phyloP scores from a whole-genome alignment of 2,797 vertebrate species.

The Sciurus carolinensis region DNA sequence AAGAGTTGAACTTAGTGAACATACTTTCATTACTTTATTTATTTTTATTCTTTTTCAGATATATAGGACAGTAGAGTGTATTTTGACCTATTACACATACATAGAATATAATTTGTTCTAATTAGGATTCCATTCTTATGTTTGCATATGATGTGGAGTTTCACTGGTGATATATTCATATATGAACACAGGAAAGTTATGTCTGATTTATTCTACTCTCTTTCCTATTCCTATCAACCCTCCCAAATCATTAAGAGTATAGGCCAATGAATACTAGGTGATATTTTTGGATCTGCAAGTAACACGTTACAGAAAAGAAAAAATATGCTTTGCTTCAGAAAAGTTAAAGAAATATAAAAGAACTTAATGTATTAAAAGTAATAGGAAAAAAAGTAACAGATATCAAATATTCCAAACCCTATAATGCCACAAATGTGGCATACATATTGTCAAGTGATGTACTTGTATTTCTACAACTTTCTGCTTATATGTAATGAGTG shows the following conservation, averaged over 20 bases:
- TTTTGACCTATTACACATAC: too few relatives aligned
- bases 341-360: slow-evolving; percentile 68
- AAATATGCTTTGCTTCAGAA: slow-evolving; percentile 60
- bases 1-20: neutral
- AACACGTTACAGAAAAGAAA: slow-evolving; percentile 70
- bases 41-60: too few relatives aligned
- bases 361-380: slow-evolving; percentile 71
- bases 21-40: neutral
- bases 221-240: too few relatives aligned
- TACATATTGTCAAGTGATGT: slow-evolving; percentile 71
- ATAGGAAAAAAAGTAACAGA: neutral
- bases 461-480: neutral
- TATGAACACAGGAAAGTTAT: too few relatives aligned
- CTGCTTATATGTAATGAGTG: neutral
- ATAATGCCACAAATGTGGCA: slow-evolving; percentile 58
- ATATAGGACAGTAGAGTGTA: too few relatives aligned
- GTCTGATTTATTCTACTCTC: too few relatives aligned
- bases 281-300: slow-evolving; percentile 57
- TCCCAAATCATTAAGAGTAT: neutral
- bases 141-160: too few relatives aligned
- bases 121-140: too few relatives aligned
- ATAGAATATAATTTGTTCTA: too few relatives aligned
- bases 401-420: slow-evolving; percentile 77
- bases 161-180: too few relatives aligned
- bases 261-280: slow-evolving; percentile 11